Conservation (phyloP, 2,113 vertebrate species). For the Tor tambroides region DNA sequence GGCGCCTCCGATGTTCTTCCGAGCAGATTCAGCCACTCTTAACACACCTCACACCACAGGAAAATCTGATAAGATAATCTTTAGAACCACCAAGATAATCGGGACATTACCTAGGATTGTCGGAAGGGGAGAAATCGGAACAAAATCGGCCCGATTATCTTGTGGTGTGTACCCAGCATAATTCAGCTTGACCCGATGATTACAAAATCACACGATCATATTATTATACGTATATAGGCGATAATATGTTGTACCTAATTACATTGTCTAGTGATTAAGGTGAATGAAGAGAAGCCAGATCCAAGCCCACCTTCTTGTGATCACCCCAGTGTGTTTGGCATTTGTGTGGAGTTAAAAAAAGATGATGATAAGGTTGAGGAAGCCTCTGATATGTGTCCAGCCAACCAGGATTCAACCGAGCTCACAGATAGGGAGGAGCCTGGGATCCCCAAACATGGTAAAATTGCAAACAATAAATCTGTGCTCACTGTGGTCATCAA, state of each 20-base stretch:
- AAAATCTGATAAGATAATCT: no score
- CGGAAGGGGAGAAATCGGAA: no score
- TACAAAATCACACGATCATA: neutral
- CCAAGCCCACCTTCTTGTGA: slow-evolving; percentile 11
- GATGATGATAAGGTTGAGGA: neutral
- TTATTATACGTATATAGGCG: neutral
- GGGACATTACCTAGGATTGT: no score
- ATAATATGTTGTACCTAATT: neutral
- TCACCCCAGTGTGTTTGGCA: neutral
- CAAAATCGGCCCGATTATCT: no score
- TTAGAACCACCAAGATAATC: no score
- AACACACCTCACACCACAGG: no score
- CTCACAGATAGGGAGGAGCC: neutral
- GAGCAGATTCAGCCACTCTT: no score
- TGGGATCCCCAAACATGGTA: neutral
- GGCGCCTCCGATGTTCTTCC: no score
- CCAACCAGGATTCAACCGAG: neutral
- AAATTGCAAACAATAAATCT: neutral
- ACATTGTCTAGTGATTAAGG: neutral
- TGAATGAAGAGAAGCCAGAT: neutral
- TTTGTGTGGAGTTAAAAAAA: slow-evolving; percentile 21
- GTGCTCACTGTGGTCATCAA: no score
- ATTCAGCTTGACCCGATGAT: neutral
- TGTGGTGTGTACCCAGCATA: no score
- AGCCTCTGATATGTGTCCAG: neutral